These are phyloP conservation scores for Lacerta viridis DNA, from an alignment of 2,797 vertebrate species.

Conservation along the genomic window DNA sequence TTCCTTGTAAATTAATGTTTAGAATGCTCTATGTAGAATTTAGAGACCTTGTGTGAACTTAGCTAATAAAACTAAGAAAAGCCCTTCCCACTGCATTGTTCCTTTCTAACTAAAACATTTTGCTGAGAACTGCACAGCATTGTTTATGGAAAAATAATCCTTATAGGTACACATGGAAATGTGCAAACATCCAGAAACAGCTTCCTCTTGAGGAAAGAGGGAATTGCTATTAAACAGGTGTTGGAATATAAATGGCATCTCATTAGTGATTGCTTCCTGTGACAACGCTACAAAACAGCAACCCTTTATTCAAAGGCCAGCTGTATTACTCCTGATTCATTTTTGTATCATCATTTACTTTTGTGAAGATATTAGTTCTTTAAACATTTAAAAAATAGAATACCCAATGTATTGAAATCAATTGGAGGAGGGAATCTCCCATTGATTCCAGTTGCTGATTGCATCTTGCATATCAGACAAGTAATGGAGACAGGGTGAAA, in stretches of 20 bases:
- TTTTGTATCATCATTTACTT: conserved; percentile 81
- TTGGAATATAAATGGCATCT: conserved; percentile 87
- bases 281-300: conserved; percentile 71
- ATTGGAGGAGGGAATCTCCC: too few species aligned
- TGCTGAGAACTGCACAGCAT: conserved; percentile 69
- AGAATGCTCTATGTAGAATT: conserved; percentile 39
- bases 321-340: conserved; percentile 81
- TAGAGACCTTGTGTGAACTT: conserved; percentile 59
- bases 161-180: conserved; percentile 81
- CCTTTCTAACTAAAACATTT: conserved; percentile 53
- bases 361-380: conserved; percentile 80
- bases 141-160: conserved; percentile 83
- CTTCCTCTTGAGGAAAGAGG: conserved; percentile 83
- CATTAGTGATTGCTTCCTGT: conserved; percentile 84
- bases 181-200: conserved; percentile 85
- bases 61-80: conserved; percentile 68
- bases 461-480: conserved; percentile 54
- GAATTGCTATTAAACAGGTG: conserved; percentile 88
- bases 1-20: conserved; percentile 63
- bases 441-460: not conserved
- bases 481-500: conserved; percentile 64
- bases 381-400: conserved; percentile 76
- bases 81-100: conserved; percentile 63
- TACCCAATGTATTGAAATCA: conserved; percentile 44
- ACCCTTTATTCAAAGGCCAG: conserved; percentile 85